phyloP scores from a whole-genome alignment of 2,113 vertebrate species.

The Micromys minutus region DNA sequence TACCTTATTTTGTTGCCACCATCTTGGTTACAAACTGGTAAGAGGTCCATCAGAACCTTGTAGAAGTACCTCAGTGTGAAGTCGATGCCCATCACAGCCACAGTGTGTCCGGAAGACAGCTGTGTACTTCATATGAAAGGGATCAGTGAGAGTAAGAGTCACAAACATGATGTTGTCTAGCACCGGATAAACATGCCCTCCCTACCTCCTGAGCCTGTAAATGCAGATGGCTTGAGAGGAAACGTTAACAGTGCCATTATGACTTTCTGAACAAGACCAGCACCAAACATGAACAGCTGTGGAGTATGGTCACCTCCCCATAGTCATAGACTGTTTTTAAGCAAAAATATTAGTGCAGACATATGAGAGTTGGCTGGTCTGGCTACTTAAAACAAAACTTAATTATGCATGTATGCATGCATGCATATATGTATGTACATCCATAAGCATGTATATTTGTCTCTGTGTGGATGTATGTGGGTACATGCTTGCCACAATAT shows the following conservation, averaged over 20 bases:
- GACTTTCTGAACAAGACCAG: background rate
- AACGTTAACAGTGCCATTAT: background rate
- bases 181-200: background rate
- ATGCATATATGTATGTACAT: background rate
- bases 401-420: background rate
- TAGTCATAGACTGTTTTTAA: background rate
- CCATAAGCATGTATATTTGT: background rate
- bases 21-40: slow-evolving; percentile 97
- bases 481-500: background rate
- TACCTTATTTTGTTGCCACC: slow-evolving; percentile 98
- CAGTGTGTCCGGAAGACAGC: slow-evolving; percentile 92
- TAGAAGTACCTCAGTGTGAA: slow-evolving; percentile 99
- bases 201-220: background rate
- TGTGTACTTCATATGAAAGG: slow-evolving; percentile 84
- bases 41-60: slow-evolving; percentile 96
- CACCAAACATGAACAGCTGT: background rate
- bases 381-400: background rate
- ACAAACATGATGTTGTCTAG: no score
- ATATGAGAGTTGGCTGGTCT: background rate
- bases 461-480: background rate
- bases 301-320: background rate
- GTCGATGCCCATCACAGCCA: slow-evolving; percentile 99
- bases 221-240: background rate
- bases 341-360: background rate
- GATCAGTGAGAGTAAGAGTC: background rate